Base-by-base conservation (phyloP, 2,113 vertebrate genomes). In the Rynchops niger region DNA sequence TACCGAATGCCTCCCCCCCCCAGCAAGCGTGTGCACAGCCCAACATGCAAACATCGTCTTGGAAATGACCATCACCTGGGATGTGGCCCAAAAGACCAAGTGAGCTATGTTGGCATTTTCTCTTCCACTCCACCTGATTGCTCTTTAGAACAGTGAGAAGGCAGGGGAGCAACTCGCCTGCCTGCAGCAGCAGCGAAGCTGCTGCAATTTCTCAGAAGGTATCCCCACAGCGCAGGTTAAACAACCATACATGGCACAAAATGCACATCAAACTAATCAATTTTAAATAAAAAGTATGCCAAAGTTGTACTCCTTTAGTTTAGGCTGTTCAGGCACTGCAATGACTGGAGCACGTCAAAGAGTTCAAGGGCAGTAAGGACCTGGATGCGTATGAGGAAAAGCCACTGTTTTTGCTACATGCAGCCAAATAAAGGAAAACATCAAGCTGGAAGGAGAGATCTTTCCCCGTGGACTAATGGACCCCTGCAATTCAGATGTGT, bases 61-160 rank as follows among this genome's bases (percentile, higher is more conserved):
- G 32, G 45, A 62, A 81, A 77, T 11, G 5, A 53, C 0, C 0
- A 0, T 40, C 42, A 23, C 9, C 19, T 43, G 32, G 20, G 10
- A 83, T 11, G 21, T 3, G 13, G 32, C 14, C 50, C 23, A 49
- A 32, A 29, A 77, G 38, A 55, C 15, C 29, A 71, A 5, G 2
- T 55, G 27, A 74, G 11, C 32, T 63, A 9, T 1, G 1, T 0
- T 36, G 34, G 34, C 7, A 22, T 47, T 61, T 61, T 53, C 49
- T 27, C 11, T 62, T 49, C 53, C 40, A 49, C 13, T 5, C 4
- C 50, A 67, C 16, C 9, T 5, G 7, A n/a, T 7, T 1, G 0
- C 11, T 82, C 70, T 73, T 78, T 18, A 66, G 42, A 49, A 38
- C 50, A 21, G 7, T 29, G 42, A 90, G 47, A 65, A 73, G 45